Base-by-base conservation (phyloP, 2,888 invertebrate species). In the Amblyjoppa fuscipennis region DNA sequence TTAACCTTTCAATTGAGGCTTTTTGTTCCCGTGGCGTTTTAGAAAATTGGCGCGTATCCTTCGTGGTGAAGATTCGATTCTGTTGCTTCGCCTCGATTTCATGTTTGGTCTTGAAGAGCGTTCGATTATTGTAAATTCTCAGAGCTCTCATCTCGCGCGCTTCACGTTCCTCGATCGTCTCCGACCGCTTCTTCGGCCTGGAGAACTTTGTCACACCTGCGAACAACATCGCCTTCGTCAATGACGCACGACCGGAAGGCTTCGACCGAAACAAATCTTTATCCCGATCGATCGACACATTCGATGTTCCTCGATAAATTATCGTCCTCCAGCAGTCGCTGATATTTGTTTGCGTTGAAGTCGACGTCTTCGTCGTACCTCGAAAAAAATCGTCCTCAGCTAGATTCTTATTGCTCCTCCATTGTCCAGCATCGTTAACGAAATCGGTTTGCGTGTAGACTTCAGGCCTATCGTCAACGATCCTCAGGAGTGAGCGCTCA, bases 71-170 rank as follows among this genome's bases (percentile, higher is more conserved):
- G 49, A 77, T 59, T 7, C 38, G n/a, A 81, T 11, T 31, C 28
- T 66, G 31, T 73, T 85, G 81, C 41, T 87, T 74, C 20, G 71
- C 0, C 51, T 89, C 89, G 69, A 90, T 70, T 28, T 88, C 73
- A 34, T 77, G 83, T 59, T 89, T 90, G 56, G 90, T 81, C 49
- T 87, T 80, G 4, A 87, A 16, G 41, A 92, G 68, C 0, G 91
- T 92, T 3, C 87, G 75, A 56, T 86, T 87, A 69, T 92, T 91
- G 77, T 90, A 91, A 20, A 84, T 86, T 75, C 79, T 89, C 25
- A 91, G 78, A 28, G 90, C 90, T 49, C 84, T 85, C 84, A 91
- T 84, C 13, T 90, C 89, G 9, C 79, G 81, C 7, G 87, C 84
- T 64, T 89, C 87, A 6, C 82, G 83, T 5, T 90, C 87, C 41